Evolutionary conservation across 2,797 vertebrate genomes (phyloP).

Genomic region (Steatocranus sp.): DNA sequence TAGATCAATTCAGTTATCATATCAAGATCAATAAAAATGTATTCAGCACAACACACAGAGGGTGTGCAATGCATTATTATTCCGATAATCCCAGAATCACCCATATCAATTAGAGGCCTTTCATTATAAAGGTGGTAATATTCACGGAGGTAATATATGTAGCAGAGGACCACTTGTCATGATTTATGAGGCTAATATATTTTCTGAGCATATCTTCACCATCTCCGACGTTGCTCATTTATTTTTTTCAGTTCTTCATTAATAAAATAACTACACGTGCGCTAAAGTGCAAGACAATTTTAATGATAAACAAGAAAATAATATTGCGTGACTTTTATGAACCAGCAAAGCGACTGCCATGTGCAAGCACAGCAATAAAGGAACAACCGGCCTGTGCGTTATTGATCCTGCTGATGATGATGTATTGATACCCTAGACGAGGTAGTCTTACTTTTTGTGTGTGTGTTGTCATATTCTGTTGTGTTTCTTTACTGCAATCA

Average conservation of each 20-base stretch:
- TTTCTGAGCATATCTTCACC: not conserved
- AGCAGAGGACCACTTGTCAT: not conserved
- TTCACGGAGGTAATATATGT: not conserved
- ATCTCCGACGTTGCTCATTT: not conserved
- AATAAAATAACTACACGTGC: not conserved
- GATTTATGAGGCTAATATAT: constrained; percentile 7
- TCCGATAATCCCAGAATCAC: not conserved
- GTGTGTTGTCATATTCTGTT: not conserved
- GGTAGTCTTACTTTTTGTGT: not conserved
- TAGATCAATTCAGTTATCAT: constrained; percentile 26
- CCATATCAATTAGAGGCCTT: not conserved
- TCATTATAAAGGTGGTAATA: not conserved
- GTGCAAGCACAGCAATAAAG: not conserved
- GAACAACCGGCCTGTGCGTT: not conserved
- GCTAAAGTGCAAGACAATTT: not conserved
- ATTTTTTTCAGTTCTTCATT: not conserved
- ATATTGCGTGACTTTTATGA: not conserved
- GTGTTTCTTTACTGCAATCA: not conserved
- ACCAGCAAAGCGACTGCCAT: not conserved
- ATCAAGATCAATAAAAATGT: constrained; percentile 5
- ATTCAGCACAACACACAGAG: not conserved
- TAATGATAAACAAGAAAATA: not conserved
- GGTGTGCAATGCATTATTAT: not conserved
- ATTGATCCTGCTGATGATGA: not conserved
- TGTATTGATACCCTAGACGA: not conserved